Conservation (phyloP, 2,797 vertebrate species). For the Galago senegalensis region DNA sequence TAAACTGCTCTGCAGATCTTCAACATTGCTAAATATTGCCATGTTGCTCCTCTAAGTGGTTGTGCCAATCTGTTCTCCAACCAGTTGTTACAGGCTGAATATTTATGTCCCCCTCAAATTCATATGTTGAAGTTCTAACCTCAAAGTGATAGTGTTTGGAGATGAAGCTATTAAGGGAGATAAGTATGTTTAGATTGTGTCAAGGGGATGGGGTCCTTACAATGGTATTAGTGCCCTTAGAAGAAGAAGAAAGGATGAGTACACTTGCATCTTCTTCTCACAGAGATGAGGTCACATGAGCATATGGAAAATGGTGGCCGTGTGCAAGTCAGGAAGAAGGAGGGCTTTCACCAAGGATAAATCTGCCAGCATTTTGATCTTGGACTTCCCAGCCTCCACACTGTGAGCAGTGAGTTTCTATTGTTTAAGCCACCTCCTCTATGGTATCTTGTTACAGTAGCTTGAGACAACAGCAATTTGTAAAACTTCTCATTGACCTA, state of each 20-base stretch:
- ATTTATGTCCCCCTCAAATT: not conserved
- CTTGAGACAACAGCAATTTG: not conserved
- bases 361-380: not conserved
- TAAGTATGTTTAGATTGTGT: not conserved
- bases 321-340: not conserved
- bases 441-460: not conserved
- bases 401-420: not conserved
- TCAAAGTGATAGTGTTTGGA: not conserved
- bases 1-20: not conserved
- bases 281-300: not conserved
- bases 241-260: not conserved
- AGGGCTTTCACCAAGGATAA: not conserved
- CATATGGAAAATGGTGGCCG: not conserved
- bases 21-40: not conserved
- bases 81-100: not conserved
- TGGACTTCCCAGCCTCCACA: not conserved
- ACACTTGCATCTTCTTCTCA: not conserved
- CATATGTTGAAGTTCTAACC: not conserved
- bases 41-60: not conserved
- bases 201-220: not conserved
- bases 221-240: not conserved
- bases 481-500: not conserved
- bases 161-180: too few species aligned
- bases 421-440: not conserved
- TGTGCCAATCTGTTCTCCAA: not conserved